Evolutionary conservation across 2,113 vertebrate genomes (phyloP), one percentile per base, ranked within the genome.

Genomic region (Alosa alosa): DNA sequence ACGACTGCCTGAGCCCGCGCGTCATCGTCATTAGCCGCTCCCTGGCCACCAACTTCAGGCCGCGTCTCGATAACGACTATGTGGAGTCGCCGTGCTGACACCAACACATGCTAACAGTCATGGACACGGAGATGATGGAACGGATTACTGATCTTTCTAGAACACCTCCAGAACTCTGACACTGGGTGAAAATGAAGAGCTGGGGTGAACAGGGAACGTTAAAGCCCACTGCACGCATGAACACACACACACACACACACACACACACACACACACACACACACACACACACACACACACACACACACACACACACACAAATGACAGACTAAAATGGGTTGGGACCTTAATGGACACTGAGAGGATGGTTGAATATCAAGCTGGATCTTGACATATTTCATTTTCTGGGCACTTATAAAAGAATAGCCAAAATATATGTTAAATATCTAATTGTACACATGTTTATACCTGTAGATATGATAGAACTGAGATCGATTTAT

Each of bases 41-140:
- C 1, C 94, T 99, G 85, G 93, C 95, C 0, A 95, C 97, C 0
- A 95, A 95, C 83, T 96, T 99, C 83, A 96, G 97, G 82, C 96
- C 96, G 0, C 96, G 97, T 20, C 91, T 96, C 17, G 97, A 99
- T 75, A 99, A 99, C 0, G 98, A 99, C 91, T 99, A 99, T 0
- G 98, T 99, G 36, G 98, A 99, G 93, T 99, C 98, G 0, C 98
- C 98, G 0, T 99, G 98, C 93, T 99, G 96, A 98, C n/a, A 18
- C 9, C 3, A 6, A 3, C 25, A 82, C 46, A 81, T 68, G 50
- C 41, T 18, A 22, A 41, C 6, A 8, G 22, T 81, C 18, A 1
- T 81, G 82, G 72, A 49, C 17, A 5, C 83, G 81, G 6, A 57
- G 82, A 84, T 83, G 11, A 36, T 5, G 72, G 31, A 78, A 78